A percentile compares a stretch with the other conserved stretches of the same genome.
Evolutionary conservation across 1,140 invertebrate genomes (phyloP).

Genomic region (Rhyzopertha dominica): DNA sequence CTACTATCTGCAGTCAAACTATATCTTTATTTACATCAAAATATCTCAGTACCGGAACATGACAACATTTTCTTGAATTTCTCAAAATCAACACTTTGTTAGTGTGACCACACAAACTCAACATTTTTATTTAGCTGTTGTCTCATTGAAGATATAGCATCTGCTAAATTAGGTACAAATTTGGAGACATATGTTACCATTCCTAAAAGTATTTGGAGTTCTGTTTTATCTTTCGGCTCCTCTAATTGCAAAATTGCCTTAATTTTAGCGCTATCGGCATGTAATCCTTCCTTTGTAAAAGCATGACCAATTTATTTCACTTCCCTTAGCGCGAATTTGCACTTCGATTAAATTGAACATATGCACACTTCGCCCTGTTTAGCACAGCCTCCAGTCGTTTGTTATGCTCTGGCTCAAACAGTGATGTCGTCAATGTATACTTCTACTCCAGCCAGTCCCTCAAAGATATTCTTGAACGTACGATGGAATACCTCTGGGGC

Average conservation of each 20-base stretch:
- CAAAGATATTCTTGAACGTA: conserved; percentile 30
- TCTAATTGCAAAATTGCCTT: too few species aligned
- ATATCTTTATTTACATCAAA: conserved; percentile 35
- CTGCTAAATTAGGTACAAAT: conserved; percentile 26
- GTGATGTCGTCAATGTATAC: conserved; percentile 43
- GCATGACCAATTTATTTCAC: conserved; percentile 41
- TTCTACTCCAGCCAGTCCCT: conserved; percentile 35
- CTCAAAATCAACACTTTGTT: conserved; percentile 8
- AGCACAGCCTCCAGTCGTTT: conserved; percentile 35
- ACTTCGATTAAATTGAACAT: conserved; percentile 42
- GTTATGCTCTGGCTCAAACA: conserved; percentile 36
- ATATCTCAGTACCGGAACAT: conserved; percentile 29
- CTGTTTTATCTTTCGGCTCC: too few species aligned
- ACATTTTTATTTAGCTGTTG: not conserved
- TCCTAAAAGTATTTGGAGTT: too few species aligned
- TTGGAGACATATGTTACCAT: conserved; percentile 36
- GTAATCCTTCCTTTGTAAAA: conserved; percentile 36
- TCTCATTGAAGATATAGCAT: too few species aligned
- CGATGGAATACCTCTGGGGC: conserved; percentile 40
- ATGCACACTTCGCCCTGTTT: conserved; percentile 23
- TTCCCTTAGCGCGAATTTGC: conserved; percentile 27
- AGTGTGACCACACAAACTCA: not conserved
- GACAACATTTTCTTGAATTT: conserved; percentile 16
- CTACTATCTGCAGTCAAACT: conserved; percentile 17
- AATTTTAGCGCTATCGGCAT: conserved; percentile 27